phyloP scores from a whole-genome alignment of 2,888 invertebrate species.

The Drosophila rubida region DNA sequence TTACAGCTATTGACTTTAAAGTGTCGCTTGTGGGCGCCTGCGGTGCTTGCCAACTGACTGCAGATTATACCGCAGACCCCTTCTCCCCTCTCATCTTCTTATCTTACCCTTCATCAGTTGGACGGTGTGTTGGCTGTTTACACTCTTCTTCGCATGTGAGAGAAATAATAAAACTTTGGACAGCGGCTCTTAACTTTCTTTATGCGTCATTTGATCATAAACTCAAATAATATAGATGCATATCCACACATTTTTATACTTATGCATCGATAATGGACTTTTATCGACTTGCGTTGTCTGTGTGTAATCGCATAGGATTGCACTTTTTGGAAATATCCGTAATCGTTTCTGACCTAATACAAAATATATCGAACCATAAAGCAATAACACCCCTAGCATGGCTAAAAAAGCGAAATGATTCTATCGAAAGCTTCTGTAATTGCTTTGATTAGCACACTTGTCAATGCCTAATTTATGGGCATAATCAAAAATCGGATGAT shows the following conservation, averaged over 20 bases:
- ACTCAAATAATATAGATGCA: slow-evolving; percentile 6
- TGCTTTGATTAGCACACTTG: slow-evolving; percentile 26
- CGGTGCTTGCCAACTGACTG: slow-evolving; percentile 47
- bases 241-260: slow-evolving; percentile 9
- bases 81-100: not conserved
- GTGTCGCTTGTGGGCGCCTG: slow-evolving; percentile 54
- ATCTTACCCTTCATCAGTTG: not conserved
- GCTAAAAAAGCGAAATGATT: slow-evolving; percentile 1
- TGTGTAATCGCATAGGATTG: not conserved
- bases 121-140: slow-evolving; percentile 11
- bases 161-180: slow-evolving; percentile 45
- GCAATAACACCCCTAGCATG: not conserved
- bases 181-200: slow-evolving; percentile 23
- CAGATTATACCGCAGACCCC: slow-evolving; percentile 30
- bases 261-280: not conserved
- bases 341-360: not conserved
- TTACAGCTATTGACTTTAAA: slow-evolving; percentile 64
- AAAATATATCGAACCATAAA: not conserved
- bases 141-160: slow-evolving; percentile 24
- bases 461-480: slow-evolving; percentile 9
- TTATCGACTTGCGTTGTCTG: not conserved
- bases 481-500: slow-evolving; percentile 20
- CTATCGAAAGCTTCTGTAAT: slow-evolving; percentile 15
- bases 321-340: not conserved
- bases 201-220: slow-evolving; percentile 13